Evolutionary conservation across 2,888 invertebrate species (phyloP).

Genomic region (Chrysolina oricalcia): DNA sequence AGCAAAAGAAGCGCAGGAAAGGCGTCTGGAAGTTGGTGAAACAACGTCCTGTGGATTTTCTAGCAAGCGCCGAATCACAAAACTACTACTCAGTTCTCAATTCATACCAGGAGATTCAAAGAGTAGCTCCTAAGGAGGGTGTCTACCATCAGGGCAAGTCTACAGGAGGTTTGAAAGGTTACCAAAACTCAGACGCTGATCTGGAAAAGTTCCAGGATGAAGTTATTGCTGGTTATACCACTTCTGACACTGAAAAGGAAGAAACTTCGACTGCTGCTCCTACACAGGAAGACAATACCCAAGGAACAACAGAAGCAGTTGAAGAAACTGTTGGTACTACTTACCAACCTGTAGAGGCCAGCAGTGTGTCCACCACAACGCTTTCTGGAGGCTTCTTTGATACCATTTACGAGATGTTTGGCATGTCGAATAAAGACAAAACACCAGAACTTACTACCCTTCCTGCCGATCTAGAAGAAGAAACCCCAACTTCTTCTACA

Average conservation of each 20-base stretch:
- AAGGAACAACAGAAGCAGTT: not conserved
- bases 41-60: slow-evolving; percentile 78
- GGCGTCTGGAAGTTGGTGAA: slow-evolving; percentile 86
- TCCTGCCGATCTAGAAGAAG: slow-evolving; percentile 30
- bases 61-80: slow-evolving; percentile 88
- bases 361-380: slow-evolving; percentile 24
- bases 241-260: not conserved
- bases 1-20: slow-evolving; percentile 73
- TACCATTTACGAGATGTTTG: slow-evolving; percentile 69
- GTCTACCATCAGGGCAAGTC: slow-evolving; percentile 37
- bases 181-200: slow-evolving; percentile 66
- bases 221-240: slow-evolving; percentile 68
- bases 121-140: slow-evolving; percentile 9
- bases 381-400: slow-evolving; percentile 62
- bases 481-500: slow-evolving; percentile 49
- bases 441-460: slow-evolving; percentile 35
- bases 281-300: not conserved
- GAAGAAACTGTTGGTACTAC: slow-evolving; percentile 23
- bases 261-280: slow-evolving; percentile 6
- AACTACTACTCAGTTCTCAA: slow-evolving; percentile 72
- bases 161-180: slow-evolving; percentile 63
- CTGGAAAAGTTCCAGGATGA: not conserved
- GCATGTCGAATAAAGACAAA: slow-evolving; percentile 54
- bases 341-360: not conserved
- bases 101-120: slow-evolving; percentile 35